Evolutionary conservation across 2,888 invertebrate genomes (phyloP).

Genomic region (Brenthis daphne): DNA sequence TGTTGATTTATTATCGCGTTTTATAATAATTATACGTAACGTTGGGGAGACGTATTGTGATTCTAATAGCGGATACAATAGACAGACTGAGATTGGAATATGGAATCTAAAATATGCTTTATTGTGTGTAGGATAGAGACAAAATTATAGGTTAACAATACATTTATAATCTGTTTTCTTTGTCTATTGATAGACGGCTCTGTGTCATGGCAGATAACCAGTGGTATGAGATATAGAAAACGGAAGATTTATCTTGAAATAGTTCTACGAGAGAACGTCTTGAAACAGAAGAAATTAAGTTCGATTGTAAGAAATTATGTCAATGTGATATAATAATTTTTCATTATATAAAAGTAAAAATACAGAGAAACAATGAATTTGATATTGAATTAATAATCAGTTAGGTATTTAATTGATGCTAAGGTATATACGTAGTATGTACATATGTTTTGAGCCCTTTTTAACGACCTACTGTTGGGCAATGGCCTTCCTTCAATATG

Average conservation of each 20-base stretch:
- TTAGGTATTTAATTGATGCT: too few relatives aligned
- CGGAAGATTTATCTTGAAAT: slow-evolving; percentile 20
- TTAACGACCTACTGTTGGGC: too few relatives aligned
- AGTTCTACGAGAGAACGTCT: slow-evolving; percentile 10
- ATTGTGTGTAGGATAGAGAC: slow-evolving; percentile 5
- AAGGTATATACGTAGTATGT: too few relatives aligned
- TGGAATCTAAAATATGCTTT: slow-evolving; percentile 19
- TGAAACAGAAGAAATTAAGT: not conserved
- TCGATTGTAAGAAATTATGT: not conserved
- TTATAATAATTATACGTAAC: slow-evolving; percentile 74
- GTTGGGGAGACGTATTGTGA: slow-evolving; percentile 59
- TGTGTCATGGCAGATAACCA: slow-evolving; percentile 24
- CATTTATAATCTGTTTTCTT: not conserved
- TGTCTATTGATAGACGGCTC: slow-evolving; percentile 24
- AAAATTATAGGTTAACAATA: slow-evolving; percentile 20
- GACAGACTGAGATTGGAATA: slow-evolving; percentile 24
- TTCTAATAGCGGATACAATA: slow-evolving; percentile 32
- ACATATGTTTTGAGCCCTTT: too few relatives aligned
- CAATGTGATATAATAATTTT: too few relatives aligned
- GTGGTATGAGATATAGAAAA: slow-evolving; percentile 25
- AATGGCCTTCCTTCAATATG: too few relatives aligned
- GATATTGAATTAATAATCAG: too few relatives aligned
- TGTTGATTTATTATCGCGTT: slow-evolving; percentile 79
- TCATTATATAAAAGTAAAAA: too few relatives aligned
- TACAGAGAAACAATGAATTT: too few relatives aligned